phyloP scores from a whole-genome alignment of 2,113 vertebrate species.

The Datnioides undecimradiatus region DNA sequence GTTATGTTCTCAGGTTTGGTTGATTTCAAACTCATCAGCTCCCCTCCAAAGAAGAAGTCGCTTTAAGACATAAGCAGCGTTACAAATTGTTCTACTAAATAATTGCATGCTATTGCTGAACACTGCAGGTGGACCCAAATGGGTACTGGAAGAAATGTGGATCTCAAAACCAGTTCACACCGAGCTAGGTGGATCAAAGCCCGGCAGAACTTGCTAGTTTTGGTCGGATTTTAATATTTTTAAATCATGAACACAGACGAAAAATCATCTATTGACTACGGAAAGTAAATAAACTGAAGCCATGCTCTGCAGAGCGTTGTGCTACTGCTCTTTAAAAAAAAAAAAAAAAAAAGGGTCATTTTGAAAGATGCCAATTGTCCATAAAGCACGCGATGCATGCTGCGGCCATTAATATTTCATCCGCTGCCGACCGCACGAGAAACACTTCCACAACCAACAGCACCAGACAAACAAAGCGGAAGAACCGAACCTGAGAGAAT shows the following conservation, averaged over 20 bases:
- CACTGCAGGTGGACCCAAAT: not conserved
- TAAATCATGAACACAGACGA: not conserved
- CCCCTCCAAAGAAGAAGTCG: not conserved
- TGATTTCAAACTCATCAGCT: slow-evolving; percentile 36
- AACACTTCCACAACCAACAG: not conserved
- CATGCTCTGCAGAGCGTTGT: not conserved
- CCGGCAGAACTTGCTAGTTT: not conserved
- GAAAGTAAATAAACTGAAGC: not conserved
- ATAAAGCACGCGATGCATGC: slow-evolving; percentile 15
- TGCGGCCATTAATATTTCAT: slow-evolving; percentile 34
- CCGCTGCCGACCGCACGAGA: not conserved
- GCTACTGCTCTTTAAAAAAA: slow-evolving; percentile 6
- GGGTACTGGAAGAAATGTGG: not conserved
- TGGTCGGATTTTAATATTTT: not conserved
- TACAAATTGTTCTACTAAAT: slow-evolving; percentile 3
- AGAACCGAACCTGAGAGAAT: not conserved
- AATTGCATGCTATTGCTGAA: not conserved
- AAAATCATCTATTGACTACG: not conserved
- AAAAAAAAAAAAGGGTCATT: not conserved
- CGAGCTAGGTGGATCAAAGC: not conserved
- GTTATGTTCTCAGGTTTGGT: not conserved
- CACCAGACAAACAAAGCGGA: not conserved
- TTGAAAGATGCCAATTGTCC: not conserved
- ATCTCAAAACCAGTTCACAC: slow-evolving; percentile 10
- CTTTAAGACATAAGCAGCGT: not conserved